A percentile compares a stretch with the other conserved stretches of the same genome.
Evolutionary conservation across 2,797 vertebrate genomes (phyloP).

Genomic region (Macropodus opercularis): DNA sequence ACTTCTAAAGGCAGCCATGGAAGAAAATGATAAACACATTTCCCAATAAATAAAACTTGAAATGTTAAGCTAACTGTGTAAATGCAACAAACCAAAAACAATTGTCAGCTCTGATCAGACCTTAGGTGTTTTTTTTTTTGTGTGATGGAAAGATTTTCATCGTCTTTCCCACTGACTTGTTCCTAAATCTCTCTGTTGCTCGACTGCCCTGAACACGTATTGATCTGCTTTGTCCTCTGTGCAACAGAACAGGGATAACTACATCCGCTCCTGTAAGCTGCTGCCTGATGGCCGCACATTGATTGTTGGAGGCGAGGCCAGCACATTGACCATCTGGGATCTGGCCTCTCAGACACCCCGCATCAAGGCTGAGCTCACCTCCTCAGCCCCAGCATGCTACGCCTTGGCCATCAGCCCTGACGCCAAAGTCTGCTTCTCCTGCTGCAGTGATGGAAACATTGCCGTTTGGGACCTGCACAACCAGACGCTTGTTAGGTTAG

Average conservation of each 20-base stretch:
- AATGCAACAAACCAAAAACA: slow-evolving; percentile 12
- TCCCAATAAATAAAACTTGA: slow-evolving; percentile 12
- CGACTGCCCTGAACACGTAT: slow-evolving; percentile 56
- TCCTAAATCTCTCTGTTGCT: slow-evolving; percentile 47
- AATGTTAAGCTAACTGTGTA: slow-evolving; percentile 12
- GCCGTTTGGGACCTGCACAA: slow-evolving; percentile 85
- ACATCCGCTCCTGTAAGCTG: slow-evolving; percentile 86
- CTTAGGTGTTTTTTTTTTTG: slow-evolving; percentile 40
- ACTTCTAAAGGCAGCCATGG: slow-evolving; percentile 2
- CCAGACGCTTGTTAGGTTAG: slow-evolving; percentile 84
- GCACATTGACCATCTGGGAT: slow-evolving; percentile 97
- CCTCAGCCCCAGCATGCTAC: slow-evolving; percentile 92
- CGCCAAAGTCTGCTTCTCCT: slow-evolving; percentile 95
- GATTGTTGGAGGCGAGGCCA: slow-evolving; percentile 85
- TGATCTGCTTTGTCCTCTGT: slow-evolving; percentile 67
- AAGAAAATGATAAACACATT: slow-evolving; percentile 11
- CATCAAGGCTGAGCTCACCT: slow-evolving; percentile 95
- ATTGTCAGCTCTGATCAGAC: neutral
- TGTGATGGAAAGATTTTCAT: slow-evolving; percentile 36
- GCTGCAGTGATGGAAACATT: slow-evolving; percentile 91
- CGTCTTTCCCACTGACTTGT: slow-evolving; percentile 31
- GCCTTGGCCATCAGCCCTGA: slow-evolving; percentile 94
- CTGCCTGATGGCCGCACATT: slow-evolving; percentile 83
- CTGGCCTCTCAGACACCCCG: slow-evolving; percentile 93
- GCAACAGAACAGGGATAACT: slow-evolving; percentile 85